Conservation (phyloP, 2,797 vertebrate species). For the Peromyscus attwateri region DNA sequence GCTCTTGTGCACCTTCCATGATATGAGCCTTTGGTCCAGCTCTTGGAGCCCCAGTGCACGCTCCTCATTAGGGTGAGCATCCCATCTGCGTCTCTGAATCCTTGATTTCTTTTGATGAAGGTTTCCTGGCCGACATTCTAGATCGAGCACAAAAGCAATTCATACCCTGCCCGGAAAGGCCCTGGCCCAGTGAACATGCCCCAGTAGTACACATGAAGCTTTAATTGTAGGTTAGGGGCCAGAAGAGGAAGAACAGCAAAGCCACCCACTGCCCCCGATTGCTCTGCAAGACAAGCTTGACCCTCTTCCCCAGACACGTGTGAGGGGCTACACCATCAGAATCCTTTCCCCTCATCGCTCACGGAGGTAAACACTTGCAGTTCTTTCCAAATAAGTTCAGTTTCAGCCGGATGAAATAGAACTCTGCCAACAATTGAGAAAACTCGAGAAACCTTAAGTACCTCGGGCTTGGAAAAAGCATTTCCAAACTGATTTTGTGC, state of each 20-base stretch:
- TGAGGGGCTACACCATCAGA: background rate
- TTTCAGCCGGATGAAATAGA: slow-evolving; percentile 66
- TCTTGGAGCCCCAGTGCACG: slow-evolving; percentile 61
- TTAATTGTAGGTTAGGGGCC: slow-evolving; percentile 52
- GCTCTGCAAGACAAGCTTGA: background rate
- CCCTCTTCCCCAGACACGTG: background rate
- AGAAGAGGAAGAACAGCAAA: slow-evolving; percentile 17
- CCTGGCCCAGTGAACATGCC: slow-evolving; percentile 34
- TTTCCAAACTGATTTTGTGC: slow-evolving; percentile 70
- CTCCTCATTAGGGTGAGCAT: slow-evolving; percentile 45
- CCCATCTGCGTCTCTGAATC: slow-evolving; percentile 61
- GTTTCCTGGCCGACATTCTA: slow-evolving; percentile 61
- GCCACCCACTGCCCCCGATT: background rate
- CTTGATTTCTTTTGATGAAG: slow-evolving; percentile 68
- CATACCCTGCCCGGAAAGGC: background rate
- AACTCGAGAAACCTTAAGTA: slow-evolving; percentile 79
- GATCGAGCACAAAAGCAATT: slow-evolving; percentile 58
- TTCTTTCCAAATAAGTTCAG: slow-evolving; percentile 67
- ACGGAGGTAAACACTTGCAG: slow-evolving; percentile 66
- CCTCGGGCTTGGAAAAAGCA: slow-evolving; percentile 59
- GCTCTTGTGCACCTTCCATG: background rate
- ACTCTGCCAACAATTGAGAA: slow-evolving; percentile 75
- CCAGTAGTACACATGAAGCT: background rate
- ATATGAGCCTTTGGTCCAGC: background rate
- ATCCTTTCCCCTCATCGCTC: background rate